These are phyloP conservation scores for Passer montanus DNA, from an alignment of 2,113 vertebrate genomes.

Conservation along the genomic window DNA sequence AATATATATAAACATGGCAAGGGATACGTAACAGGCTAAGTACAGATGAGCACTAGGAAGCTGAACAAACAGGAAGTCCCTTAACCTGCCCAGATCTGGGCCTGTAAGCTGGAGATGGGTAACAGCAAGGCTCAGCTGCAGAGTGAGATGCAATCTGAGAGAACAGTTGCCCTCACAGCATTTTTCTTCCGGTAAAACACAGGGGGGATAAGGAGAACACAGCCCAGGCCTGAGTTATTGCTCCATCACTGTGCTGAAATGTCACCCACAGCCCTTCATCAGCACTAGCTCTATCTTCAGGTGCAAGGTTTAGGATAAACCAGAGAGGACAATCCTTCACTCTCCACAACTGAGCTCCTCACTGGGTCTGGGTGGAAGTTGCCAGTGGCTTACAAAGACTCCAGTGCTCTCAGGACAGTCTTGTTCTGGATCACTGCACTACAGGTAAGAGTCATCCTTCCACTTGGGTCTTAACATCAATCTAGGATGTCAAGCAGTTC, in stretches of 20 bases:
- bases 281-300: not conserved
- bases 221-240: not conserved
- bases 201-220: not conserved
- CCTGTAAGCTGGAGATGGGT: not conserved
- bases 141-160: not conserved
- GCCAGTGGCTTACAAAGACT: not conserved
- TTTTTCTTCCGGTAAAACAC: not conserved
- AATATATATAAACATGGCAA: not conserved
- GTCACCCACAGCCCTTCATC: not conserved
- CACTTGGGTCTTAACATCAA: not conserved
- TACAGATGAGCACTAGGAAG: not conserved
- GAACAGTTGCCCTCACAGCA: not conserved
- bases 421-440: not conserved
- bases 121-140: not conserved
- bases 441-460: not conserved
- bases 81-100: not conserved
- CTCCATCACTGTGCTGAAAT: not conserved
- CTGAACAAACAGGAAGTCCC: not conserved
- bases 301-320: not conserved
- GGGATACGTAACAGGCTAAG: not conserved
- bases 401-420: not conserved
- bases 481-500: not conserved
- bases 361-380: not conserved
- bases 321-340: not conserved
- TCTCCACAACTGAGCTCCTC: not conserved